Percentiles rank a stretch among this genome's conserved stretches.
Conservation (phyloP, 1,140 invertebrate genomes). For the Ips nitidus region DNA sequence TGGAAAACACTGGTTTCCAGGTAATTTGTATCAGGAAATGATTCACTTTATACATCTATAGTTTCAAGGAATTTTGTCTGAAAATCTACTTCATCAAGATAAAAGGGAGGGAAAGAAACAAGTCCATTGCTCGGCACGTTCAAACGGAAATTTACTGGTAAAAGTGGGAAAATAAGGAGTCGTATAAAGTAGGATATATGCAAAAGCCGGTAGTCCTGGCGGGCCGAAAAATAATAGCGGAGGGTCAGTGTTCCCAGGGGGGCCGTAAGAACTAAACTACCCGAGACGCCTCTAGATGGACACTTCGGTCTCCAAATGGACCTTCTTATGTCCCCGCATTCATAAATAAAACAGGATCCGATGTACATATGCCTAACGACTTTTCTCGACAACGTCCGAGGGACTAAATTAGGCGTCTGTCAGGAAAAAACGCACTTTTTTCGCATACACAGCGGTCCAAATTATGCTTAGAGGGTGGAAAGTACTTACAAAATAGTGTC, state of each 20-base stretch:
- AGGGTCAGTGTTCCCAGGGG: constrained; percentile 52
- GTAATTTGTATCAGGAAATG: too few species aligned
- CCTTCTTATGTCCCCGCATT: constrained; percentile 44
- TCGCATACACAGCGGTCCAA: not conserved
- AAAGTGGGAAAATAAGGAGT: constrained; percentile 35
- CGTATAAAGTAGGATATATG: constrained; percentile 50
- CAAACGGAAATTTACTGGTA: constrained; percentile 39
- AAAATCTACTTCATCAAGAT: constrained; percentile 5
- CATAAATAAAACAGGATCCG: constrained; percentile 45
- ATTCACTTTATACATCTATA: not conserved
- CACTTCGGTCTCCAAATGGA: constrained; percentile 46
- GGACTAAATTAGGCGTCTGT: not conserved
- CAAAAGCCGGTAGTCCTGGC: constrained; percentile 46
- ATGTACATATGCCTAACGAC: constrained; percentile 32
- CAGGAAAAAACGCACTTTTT: not conserved
- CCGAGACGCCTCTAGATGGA: constrained; percentile 48
- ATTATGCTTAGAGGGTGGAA: not conserved
- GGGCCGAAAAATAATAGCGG: constrained; percentile 54
- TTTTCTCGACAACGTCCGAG: constrained; percentile 1
- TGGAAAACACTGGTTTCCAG: too few species aligned
- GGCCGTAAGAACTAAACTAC: constrained; percentile 52
- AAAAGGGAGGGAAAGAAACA: constrained; percentile 2
- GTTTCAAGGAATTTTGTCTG: not conserved
- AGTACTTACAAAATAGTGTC: not conserved
- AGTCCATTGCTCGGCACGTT: constrained; percentile 8